A percentile compares a stretch with the other conserved stretches of the same genome.
These are phyloP conservation scores for Rhopilema esculentum DNA, from an alignment of 30 jellyfish, hydroid and myxozoan genomes.

Conservation along the genomic window DNA sequence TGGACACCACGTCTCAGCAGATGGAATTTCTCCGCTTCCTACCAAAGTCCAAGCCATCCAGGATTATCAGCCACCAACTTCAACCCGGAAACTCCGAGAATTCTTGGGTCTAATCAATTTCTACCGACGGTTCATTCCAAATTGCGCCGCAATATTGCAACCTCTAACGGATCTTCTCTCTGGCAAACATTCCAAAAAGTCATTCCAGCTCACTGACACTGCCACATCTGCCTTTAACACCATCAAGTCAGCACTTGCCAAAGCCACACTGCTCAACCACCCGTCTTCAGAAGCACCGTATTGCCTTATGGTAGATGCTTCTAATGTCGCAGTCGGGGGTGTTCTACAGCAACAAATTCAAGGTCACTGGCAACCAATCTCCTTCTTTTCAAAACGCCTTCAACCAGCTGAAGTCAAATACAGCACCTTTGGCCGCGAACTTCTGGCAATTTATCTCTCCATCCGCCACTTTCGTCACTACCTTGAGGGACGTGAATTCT, in stretches of 20 bases:
- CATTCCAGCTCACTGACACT: conserved; percentile 24
- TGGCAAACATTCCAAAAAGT: neutral
- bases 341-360: conserved; percentile 40
- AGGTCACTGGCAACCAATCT: conserved; percentile 45
- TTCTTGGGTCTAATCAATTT: conserved; percentile 50
- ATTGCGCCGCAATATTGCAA: conserved; percentile 38
- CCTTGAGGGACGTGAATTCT: conserved; percentile 41
- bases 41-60: conserved; percentile 34
- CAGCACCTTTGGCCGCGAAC: conserved; percentile 55
- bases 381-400: conserved; percentile 32
- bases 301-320: conserved; percentile 48
- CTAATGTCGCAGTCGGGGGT: conserved; percentile 57
- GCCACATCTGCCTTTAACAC: conserved; percentile 16
- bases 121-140: conserved; percentile 64
- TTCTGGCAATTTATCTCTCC: conserved; percentile 42
- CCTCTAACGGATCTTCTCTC: conserved; percentile 40
- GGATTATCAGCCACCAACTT: conserved; percentile 33
- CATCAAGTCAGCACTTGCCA: conserved; percentile 33
- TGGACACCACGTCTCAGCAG: conserved; percentile 56
- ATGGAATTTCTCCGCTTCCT: conserved; percentile 48
- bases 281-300: conserved; percentile 47
- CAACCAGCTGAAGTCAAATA: conserved; percentile 42
- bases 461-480: conserved; percentile 40
- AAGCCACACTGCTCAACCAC: conserved; percentile 33
- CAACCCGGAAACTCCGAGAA: conserved; percentile 46